A percentile compares a stretch with the other conserved stretches of the same genome.
These are phyloP conservation scores for Bujurquina vittata DNA, from an alignment of 2,113 vertebrate species.

Conservation along the genomic window DNA sequence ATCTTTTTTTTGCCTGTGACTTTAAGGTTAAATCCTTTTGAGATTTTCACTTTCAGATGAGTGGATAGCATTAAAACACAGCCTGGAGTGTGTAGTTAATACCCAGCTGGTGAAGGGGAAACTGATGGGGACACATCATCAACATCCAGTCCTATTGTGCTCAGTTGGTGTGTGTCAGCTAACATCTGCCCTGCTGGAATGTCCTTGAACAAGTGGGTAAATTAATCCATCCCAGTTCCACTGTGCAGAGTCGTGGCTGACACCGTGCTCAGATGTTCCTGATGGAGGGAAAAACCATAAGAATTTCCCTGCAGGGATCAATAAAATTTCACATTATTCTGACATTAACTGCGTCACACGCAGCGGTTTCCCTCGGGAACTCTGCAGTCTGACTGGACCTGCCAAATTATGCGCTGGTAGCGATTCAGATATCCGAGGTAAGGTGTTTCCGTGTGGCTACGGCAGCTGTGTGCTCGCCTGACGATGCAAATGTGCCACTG, in stretches of 20 bases:
- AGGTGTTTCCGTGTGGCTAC: not conserved
- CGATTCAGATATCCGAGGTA: constrained; percentile 21
- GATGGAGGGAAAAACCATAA: constrained; percentile 1
- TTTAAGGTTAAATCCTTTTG: not conserved
- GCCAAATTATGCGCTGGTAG: constrained; percentile 31
- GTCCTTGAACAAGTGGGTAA: constrained; percentile 49
- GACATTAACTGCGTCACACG: constrained; percentile 36
- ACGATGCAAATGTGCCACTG: not conserved
- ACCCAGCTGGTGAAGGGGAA: constrained; percentile 6
- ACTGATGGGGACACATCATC: not conserved
- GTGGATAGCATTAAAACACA: not conserved
- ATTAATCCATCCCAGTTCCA: constrained; percentile 28
- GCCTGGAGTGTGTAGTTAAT: not conserved
- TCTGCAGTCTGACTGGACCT: constrained; percentile 43
- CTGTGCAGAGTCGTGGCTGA: constrained; percentile 14
- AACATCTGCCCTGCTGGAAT: constrained; percentile 31
- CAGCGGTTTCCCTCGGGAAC: constrained; percentile 7
- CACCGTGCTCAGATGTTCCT: not conserved
- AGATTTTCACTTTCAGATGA: not conserved
- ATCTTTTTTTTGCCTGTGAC: not conserved
- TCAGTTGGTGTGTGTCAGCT: constrained; percentile 1
- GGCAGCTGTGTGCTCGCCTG: constrained; percentile 16
- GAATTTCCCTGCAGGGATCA: constrained; percentile 63
- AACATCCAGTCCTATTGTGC: not conserved
- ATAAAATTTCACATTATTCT: constrained; percentile 51